phyloP scores from a whole-genome alignment of 2,888 invertebrate genomes.

The Agonopterix heracliana region DNA sequence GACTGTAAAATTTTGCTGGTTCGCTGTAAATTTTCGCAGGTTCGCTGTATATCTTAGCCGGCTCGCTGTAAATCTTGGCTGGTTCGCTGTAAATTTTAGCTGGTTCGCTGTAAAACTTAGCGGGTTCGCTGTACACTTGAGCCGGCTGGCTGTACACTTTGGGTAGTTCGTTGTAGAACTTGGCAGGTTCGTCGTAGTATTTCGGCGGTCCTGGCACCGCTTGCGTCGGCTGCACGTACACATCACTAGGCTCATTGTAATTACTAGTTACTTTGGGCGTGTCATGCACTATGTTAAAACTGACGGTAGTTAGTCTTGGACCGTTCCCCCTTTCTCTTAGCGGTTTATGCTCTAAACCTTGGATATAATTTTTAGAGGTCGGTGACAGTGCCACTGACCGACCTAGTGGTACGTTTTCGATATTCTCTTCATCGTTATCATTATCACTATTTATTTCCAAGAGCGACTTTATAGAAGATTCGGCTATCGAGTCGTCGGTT shows the following conservation, averaged over 20 bases:
- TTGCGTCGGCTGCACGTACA: conserved; percentile 28
- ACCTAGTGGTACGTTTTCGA: conserved; percentile 39
- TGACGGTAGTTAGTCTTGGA: conserved; percentile 55
- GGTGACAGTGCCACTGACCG: conserved; percentile 39
- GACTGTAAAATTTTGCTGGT: conserved; percentile 76
- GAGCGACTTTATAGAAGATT: conserved; percentile 41
- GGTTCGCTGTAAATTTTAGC: conserved; percentile 71
- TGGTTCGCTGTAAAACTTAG: conserved; percentile 70
- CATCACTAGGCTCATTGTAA: conserved; percentile 32
- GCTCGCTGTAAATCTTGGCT: conserved; percentile 74
- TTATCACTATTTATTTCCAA: conserved; percentile 25
- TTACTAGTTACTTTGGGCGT: conserved; percentile 30
- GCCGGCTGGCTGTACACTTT: conserved; percentile 59
- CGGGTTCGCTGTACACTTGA: conserved; percentile 63
- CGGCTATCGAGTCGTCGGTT: conserved; percentile 46
- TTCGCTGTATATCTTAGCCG: conserved; percentile 73
- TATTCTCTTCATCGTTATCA: conserved; percentile 30
- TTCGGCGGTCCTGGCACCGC: conserved; percentile 26
- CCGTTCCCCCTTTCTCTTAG: conserved; percentile 33
- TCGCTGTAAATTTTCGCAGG: conserved; percentile 75
- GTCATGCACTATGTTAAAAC: conserved; percentile 60
- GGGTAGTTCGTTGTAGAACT: conserved; percentile 48
- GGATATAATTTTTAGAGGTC: conserved; percentile 43
- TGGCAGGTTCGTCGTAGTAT: conserved; percentile 41
- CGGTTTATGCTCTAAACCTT: conserved; percentile 34